phyloP scores from a whole-genome alignment of 2,113 vertebrate species.

The Daphoenositta chrysoptera region DNA sequence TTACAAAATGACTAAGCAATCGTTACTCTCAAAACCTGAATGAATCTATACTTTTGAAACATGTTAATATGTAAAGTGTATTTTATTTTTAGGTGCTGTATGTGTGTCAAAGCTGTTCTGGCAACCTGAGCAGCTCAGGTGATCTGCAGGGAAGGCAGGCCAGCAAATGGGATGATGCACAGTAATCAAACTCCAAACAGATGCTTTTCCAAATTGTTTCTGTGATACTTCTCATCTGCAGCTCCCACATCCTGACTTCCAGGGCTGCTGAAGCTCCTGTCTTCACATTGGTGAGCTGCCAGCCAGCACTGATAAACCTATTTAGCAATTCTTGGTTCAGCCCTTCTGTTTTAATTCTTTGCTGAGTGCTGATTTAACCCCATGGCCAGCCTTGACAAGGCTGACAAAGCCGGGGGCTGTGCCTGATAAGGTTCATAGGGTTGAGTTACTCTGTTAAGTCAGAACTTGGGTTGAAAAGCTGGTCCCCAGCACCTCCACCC shows the following conservation, averaged over 20 bases:
- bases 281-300: neutral
- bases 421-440: neutral
- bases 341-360: conserved; percentile 23
- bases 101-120: neutral
- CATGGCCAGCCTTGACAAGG: neutral
- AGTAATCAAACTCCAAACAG: conserved; percentile 9
- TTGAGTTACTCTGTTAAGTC: neutral
- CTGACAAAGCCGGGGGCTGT: neutral
- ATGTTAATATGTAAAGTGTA: neutral
- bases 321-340: neutral
- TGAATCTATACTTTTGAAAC: neutral
- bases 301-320: conserved; percentile 26
- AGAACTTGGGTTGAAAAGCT: neutral
- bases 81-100: conserved; percentile 24
- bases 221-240: conserved; percentile 31
- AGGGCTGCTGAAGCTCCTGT: neutral
- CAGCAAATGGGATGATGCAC: neutral
- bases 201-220: conserved; percentile 11
- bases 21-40: neutral
- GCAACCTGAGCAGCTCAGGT: conserved; percentile 1
- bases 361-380: neutral
- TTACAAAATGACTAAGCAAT: conserved; percentile 15
- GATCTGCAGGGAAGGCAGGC: neutral
- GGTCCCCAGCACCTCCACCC: neutral
- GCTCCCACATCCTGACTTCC: neutral